Conservation (phyloP, 2,888 invertebrate genomes). For the Zygaena filipendulae region DNA sequence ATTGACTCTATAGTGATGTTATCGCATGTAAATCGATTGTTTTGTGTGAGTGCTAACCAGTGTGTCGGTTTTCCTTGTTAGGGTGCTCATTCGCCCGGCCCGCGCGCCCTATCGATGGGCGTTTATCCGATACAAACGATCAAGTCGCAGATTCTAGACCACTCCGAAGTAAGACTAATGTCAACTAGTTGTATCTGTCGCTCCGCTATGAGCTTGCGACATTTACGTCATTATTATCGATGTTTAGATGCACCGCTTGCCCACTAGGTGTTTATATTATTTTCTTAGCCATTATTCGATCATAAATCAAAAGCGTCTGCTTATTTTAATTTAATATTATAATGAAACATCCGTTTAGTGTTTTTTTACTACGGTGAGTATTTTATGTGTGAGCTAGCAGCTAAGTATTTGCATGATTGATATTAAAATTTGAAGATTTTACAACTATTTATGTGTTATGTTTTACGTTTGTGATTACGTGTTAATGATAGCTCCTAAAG, state of each 20-base stretch:
- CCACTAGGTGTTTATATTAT: constrained; percentile 55
- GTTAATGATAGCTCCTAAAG: no score
- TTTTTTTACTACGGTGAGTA: no score
- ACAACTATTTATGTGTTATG: no score
- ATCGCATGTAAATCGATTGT: constrained; percentile 53
- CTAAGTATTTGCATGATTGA: no score
- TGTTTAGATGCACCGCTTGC: constrained; percentile 68
- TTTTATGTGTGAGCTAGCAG: no score
- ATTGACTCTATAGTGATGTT: constrained; percentile 42
- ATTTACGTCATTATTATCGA: constrained; percentile 41
- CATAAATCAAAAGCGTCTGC: not conserved
- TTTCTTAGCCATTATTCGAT: no score
- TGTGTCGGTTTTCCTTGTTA: constrained; percentile 68
- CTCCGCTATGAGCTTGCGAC: constrained; percentile 54
- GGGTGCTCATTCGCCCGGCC: constrained; percentile 94
- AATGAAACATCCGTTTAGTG: not conserved
- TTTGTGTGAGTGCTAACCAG: constrained; percentile 72
- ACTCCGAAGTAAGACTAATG: constrained; percentile 86
- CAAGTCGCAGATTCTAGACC: constrained; percentile 87
- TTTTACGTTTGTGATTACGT: no score
- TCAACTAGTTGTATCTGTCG: constrained; percentile 40
- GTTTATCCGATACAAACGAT: constrained; percentile 90
- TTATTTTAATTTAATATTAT: constrained; percentile 9
- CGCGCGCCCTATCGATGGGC: constrained; percentile 90
- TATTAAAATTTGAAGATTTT: no score